Evolutionary conservation across 1,140 invertebrate genomes (phyloP), one percentile per base, ranked within the genome.

Genomic region (Drosophila bocki): DNA sequence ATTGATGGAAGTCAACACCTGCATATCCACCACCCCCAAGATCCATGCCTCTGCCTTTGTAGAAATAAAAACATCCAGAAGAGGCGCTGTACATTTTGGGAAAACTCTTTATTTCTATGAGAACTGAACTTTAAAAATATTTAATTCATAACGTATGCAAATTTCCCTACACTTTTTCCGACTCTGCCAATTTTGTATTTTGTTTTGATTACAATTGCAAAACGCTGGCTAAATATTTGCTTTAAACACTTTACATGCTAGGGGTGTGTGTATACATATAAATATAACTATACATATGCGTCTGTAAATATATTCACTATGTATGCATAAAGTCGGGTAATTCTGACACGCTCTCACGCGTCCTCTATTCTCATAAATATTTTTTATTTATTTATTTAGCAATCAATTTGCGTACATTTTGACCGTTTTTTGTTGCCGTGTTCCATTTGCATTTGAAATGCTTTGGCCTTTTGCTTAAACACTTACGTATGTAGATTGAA

Each of bases 401-500:
- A 74, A 74, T 72, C 70, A 74, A 74, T 72, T 72, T 74, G 37
- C 69, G 41, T 62, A 50, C 54, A 51, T 54, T 56, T 61, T 72
- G 22, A 11, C 45, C 47, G 26, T n/a, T 59, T 58, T 54, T 59
- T 48, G 22, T 59, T 42, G 57, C 11, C 37, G 39, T 41, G 41
- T 64, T 75, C 42, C 75, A 78, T 82, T 63, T 63, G 79, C 82
- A 85, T 85, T 85, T 85, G 51, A 79, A 87, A 85, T 85, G 83
- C 82, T 84, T 87, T 80, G 71, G 80, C 84, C 63, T 87, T 88
- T 72, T 74, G 72, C 80, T 87, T 80, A 83, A 88, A 88, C 77
- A 83, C 84, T 88, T 88, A 83, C 75, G 76, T 78, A 80, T 87
- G 77, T 75, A 87, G 84, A 87, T 87, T 84, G 72, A 78, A 78